Evolutionary conservation across 92 coral and sea anemone genomes (phyloP), one percentile per base, ranked within the genome.

Genomic region (Zoanthus solanderi): DNA sequence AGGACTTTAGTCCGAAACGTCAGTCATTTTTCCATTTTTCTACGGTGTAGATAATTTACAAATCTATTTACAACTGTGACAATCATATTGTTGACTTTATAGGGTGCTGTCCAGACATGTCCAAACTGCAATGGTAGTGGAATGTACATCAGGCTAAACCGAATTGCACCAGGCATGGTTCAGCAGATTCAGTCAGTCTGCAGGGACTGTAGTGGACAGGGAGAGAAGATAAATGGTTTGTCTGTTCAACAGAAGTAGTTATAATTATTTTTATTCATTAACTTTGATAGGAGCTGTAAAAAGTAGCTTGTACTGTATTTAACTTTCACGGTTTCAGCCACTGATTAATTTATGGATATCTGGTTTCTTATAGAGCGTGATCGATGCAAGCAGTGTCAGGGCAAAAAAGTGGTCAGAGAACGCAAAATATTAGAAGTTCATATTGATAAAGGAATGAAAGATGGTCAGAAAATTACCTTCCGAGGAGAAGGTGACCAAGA

Each of bases 361-460:
- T 32, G n/a, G 30, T 18, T n/a, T 76, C 66, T 42, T 74, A 63
- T 76, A 97, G 99, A 97, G 45, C 96, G 94, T 75, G 99, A 97
- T 91, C 94, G 98, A 58, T 97, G 99, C 84, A 97, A 95, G 79
- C 83, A 79, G 77, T 97, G 99, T 76, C 96, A 84, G 34, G 99
- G 99, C 12, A 93, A 89, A 72, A 97, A 95, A 71, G 94, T 94
- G 63, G 88, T 87, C 13, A 88, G 96, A 50, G 99, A 97, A 83
- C 96, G 98, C 5, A 97, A 97, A 90, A 93, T 97, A 80, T 95
- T 97, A 16, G 99, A 97, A 83, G 99, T 97, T 67, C 97, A 93
- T 61, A 83, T 97, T 56, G 97, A 89, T 57, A 92, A 91, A 56
- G 99, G 99, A 7, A 97, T 97, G 99, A 96, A 85, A 84, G 99